Conservation (phyloP, 1,140 invertebrate species). For the Eufriesea mexicana region DNA sequence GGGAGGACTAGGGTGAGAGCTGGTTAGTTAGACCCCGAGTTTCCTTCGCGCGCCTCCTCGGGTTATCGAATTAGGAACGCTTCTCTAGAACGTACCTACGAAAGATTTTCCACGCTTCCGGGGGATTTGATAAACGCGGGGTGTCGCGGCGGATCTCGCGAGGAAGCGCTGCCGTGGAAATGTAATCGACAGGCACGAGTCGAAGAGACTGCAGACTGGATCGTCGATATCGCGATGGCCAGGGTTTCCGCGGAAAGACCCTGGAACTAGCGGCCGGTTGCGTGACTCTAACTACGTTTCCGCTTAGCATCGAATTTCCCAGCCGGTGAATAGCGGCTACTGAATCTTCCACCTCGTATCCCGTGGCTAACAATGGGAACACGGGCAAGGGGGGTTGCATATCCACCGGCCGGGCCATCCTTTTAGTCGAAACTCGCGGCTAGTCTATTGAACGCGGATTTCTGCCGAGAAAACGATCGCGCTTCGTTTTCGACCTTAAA, state of each 20-base stretch:
- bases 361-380: background rate
- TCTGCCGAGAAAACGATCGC: background rate
- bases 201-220: background rate
- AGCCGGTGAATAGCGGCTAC: background rate
- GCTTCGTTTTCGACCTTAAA: background rate
- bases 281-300: background rate
- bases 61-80: conserved; percentile 2
- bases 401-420: background rate
- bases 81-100: no score
- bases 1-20: no score
- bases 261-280: background rate
- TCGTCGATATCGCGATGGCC: background rate
- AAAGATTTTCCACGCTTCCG: background rate
- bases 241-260: no score
- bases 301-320: background rate
- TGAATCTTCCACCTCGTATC: background rate
- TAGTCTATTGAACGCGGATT: background rate
- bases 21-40: background rate
- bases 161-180: background rate
- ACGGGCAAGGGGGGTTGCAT: background rate
- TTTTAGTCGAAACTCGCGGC: background rate
- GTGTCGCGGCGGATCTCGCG: background rate
- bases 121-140: background rate
- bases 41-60: background rate
- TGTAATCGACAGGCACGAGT: background rate